Evolutionary conservation across 2,797 vertebrate species (phyloP).

Genomic region (Uromys caudimaculatus): DNA sequence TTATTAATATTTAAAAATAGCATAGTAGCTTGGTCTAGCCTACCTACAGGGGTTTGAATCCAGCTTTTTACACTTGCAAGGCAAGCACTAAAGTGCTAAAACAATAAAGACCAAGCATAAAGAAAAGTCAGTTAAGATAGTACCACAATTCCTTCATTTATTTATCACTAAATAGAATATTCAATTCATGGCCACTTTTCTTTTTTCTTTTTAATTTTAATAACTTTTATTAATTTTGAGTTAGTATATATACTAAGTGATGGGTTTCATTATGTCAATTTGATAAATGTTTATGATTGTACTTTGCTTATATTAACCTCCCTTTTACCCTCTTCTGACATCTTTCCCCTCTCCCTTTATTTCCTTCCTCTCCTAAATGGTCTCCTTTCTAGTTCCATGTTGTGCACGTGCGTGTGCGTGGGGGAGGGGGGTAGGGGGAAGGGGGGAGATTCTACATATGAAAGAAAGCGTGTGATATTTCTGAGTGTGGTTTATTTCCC

Average conservation of each 20-base stretch:
- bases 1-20: neutral
- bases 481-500: neutral
- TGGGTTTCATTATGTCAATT: neutral
- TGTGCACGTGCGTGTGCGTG: no score
- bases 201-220: neutral
- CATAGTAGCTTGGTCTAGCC: neutral
- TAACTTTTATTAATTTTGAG: neutral
- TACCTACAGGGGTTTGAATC: neutral
- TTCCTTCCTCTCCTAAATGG: neutral
- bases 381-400: neutral
- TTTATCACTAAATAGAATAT: slow-evolving; percentile 11
- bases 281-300: neutral
- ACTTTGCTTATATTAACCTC: neutral
- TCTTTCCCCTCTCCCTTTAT: neutral
- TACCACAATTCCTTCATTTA: neutral
- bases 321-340: neutral
- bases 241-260: neutral
- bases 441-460: neutral
- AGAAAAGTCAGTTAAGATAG: neutral
- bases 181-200: neutral
- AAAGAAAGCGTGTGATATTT: neutral
- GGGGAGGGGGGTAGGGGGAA: neutral
- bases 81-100: neutral
- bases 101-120: neutral
- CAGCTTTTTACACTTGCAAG: neutral